Percentiles rank a stretch among this genome's conserved stretches.
Conservation (phyloP, 2,113 vertebrate genomes). For the Rattus rattus region DNA sequence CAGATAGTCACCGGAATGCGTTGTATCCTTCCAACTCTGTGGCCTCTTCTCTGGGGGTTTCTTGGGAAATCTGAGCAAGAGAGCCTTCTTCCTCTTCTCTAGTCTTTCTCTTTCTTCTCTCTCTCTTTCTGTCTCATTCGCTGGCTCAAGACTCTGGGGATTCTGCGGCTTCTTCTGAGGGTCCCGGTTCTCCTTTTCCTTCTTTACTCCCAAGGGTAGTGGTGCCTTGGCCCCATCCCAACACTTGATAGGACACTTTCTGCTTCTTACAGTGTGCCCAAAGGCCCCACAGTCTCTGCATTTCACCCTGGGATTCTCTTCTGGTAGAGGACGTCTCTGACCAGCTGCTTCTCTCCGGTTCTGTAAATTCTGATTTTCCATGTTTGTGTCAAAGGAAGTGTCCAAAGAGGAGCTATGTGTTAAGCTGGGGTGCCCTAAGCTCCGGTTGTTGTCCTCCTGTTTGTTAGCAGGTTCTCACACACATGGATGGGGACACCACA, state of each 20-base stretch:
- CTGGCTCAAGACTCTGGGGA: neutral
- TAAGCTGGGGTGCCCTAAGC: neutral
- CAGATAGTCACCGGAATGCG: neutral
- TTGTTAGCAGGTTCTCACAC: neutral
- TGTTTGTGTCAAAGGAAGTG: neutral
- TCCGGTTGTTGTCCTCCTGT: neutral
- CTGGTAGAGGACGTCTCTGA: neutral
- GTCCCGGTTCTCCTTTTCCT: neutral
- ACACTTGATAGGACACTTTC: neutral
- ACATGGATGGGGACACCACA: neutral
- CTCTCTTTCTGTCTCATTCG: neutral
- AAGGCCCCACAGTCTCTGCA: neutral
- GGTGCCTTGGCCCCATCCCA: neutral
- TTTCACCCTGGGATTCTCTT: neutral
- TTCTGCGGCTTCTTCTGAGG: neutral
- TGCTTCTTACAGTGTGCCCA: neutral
- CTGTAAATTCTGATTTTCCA: neutral
- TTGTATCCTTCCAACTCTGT: neutral
- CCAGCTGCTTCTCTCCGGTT: rapidly evolving
- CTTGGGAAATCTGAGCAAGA: neutral
- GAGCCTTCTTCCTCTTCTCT: neutral
- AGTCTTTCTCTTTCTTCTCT: neutral
- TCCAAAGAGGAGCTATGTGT: neutral
- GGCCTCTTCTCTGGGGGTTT: neutral
- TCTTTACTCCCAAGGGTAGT: neutral